A percentile compares a stretch with the other conserved stretches of the same genome.
Evolutionary conservation across 92 coral and sea anemone genomes (phyloP).

Genomic region (Zoanthus sansibaricus): DNA sequence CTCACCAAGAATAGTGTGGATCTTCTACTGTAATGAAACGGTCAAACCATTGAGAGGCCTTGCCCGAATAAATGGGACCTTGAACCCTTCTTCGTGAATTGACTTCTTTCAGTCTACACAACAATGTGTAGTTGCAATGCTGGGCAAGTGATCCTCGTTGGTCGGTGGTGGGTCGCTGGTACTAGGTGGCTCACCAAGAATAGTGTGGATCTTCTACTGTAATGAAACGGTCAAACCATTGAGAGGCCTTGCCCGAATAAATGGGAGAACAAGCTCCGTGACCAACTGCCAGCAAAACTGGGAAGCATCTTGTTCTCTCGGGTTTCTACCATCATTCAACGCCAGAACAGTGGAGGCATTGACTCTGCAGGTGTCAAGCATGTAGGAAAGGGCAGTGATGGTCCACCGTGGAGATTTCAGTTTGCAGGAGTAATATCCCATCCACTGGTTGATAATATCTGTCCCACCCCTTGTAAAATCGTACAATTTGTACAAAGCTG

Average conservation of each 20-base stretch:
- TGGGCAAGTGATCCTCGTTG: constrained; percentile 25
- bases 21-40: constrained; percentile 11
- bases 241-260: constrained; percentile 14
- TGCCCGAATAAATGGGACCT: constrained; percentile 12
- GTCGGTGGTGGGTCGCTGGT: constrained; percentile 23
- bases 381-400: background rate
- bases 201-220: constrained; percentile 19
- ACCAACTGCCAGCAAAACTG: constrained; percentile 13
- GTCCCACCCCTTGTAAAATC: background rate
- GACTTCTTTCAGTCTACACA: constrained; percentile 25
- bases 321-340: too few relatives aligned
- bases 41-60: constrained; percentile 22
- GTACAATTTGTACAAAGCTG: constrained; percentile 13
- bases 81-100: constrained; percentile 20
- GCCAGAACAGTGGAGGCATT: background rate
- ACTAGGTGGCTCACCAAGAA: constrained; percentile 22
- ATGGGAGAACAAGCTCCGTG: constrained; percentile 15
- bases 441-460: background rate
- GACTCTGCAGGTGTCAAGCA: constrained; percentile 4
- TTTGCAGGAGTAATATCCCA: constrained; percentile 9
- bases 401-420: constrained; percentile 15
- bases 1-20: constrained; percentile 12
- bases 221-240: constrained; percentile 10
- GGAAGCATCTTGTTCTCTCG: background rate
- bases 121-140: constrained; percentile 20